Base-by-base conservation (phyloP, 2,797 vertebrate species). In the Pampus argenteus region DNA sequence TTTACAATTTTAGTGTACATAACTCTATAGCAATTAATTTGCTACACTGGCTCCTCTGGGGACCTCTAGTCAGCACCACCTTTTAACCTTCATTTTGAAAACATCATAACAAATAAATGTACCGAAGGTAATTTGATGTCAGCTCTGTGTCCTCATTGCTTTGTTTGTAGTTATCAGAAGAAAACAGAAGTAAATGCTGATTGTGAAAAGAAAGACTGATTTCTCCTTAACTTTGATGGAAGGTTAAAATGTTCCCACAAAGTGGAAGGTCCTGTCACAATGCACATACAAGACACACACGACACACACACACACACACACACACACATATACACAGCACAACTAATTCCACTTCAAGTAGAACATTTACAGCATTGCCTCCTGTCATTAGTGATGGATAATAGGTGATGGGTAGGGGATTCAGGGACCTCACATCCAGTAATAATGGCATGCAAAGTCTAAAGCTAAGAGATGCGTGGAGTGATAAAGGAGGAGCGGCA, bases 331-430 rank as follows among this genome's bases (percentile, higher is more conserved):
- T 51, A 69, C 62, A 20, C 51, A 45, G 49, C 38, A 20, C 50
- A 45, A 40, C 61, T 74, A 75, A 78, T 80, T 79, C 47, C n/a
- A 25, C 55, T 60, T 65, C 34, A 74, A 62, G 71, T 66, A 62
- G 40, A 73, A 75, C 78, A 75, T 86, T 75, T 80, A 71, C 28
- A 70, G 28, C 66, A 44, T 9, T 38, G 45, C 59, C 49, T 76
- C 38, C 71, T 74, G 66, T 83, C 72, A 81, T 71, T 74, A 81
- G 69, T 74, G 83, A 84, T 81, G 69, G 66, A 81, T 78, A 71
- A 74, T 64, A 54, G 68, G 42, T 71, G 71, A 79, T 31, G 74
- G 56, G 2, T 9, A 11, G 54, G 22, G 15, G 3, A 51, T 50
- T 78, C 64, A 63, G 64, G 66, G 65, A 66, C 44, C 17, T 17